Base-by-base conservation (phyloP, 2,797 vertebrate species). In the Peromyscus nudipes region DNA sequence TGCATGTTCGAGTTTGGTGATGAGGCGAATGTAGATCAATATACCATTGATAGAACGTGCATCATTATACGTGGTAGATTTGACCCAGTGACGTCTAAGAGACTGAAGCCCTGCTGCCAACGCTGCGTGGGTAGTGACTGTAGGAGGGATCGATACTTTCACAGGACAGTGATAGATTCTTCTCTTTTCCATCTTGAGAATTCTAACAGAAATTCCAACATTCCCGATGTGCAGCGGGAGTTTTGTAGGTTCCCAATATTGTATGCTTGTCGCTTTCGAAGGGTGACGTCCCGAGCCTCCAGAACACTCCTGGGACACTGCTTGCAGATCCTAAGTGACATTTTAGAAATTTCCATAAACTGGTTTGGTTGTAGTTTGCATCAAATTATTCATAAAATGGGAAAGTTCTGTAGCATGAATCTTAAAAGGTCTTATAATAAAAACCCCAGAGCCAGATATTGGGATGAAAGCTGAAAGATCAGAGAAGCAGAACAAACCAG, bases 1-100 rank as follows among this genome's bases (percentile, higher is more conserved):
- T 62, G 40, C 46, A 29, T 89, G 89, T 80, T 97, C 17, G 81
- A 71, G 19, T 95, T 91, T 88, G 84, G 67, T 71, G 86, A 75
- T 93, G 77, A 75, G 60, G 71, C 81, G 91, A 89, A 92, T 52
- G 23, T 89, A n/a, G 89, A 27, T 40, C 69, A 29, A 79, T 86
- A n/a, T 49, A 67, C 37, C 62, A 31, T 84, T 93, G 86, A 93
- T 34, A 86, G 23, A 96, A 75, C 49, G 60, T 65, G 5, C 62
- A 89, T 86, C 65, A 27, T 87, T 90, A 31, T 79, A 64, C 43
- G 16, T 67, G 21, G 31, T 27, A 82, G 46, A 27, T 34, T 55
- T 55, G n/a, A 29, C 34, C 75, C 62, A 81, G 75, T 76, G 64
- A 85, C 9, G 1, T 52, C 76, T 1, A 52, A 77, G 73, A 85